A percentile compares a stretch with the other conserved stretches of the same genome.
phyloP scores from a whole-genome alignment of 23 tunicate species.

The Halocynthia aurantium region DNA sequence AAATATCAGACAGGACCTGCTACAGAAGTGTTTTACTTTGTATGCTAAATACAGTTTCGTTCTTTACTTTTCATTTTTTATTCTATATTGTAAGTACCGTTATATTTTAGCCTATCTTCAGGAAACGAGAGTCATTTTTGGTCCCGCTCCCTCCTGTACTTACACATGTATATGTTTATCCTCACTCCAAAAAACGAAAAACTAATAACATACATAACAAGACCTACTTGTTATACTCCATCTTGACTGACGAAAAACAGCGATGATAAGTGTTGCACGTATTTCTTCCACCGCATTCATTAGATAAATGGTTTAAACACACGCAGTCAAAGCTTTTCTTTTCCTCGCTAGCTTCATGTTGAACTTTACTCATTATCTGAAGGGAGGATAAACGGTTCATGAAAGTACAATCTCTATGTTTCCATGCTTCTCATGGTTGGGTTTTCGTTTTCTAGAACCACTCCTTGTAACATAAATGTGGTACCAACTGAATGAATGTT shows the following conservation, averaged over 20 bases:
- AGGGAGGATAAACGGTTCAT: neutral
- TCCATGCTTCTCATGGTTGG: neutral
- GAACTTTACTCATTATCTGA: neutral
- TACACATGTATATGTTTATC: too few species aligned
- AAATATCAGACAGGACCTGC: too few species aligned
- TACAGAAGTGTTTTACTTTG: too few species aligned
- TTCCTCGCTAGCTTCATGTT: neutral
- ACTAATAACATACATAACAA: neutral
- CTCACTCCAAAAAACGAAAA: too few species aligned
- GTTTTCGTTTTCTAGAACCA: too few species aligned
- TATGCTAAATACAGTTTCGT: too few species aligned
- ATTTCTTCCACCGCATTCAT: slow-evolving; percentile 3
- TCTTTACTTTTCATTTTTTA: too few species aligned
- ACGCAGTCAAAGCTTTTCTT: slow-evolving; percentile 12
- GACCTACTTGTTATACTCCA: neutral
- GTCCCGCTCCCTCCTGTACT: too few species aligned
- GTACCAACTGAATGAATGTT: neutral
- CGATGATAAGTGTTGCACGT: neutral
- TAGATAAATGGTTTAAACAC: neutral
- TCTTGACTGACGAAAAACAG: slow-evolving; percentile 1
- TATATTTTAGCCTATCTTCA: too few species aligned
- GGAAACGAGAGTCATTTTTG: too few species aligned
- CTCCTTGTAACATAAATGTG: neutral
- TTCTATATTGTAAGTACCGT: too few species aligned
- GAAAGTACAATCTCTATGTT: neutral